These are phyloP conservation scores for Thermophis baileyi DNA, from an alignment of 2,113 vertebrate genomes.

Conservation along the genomic window DNA sequence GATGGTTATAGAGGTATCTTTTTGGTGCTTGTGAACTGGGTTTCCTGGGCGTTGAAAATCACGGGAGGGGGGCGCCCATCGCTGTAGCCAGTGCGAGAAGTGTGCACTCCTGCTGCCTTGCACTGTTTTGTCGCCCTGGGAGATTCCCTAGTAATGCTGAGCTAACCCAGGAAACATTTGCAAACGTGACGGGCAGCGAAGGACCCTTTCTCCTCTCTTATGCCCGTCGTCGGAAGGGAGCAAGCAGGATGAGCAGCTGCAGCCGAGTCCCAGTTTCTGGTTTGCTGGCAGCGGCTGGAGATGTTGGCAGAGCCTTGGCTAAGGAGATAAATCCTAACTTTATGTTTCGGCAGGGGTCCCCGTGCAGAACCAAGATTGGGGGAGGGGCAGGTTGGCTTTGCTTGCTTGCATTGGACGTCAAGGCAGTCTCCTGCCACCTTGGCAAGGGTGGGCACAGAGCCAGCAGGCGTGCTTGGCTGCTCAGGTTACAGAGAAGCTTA, in stretches of 20 bases:
- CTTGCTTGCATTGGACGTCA: neutral
- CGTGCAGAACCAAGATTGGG: neutral
- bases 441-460: neutral
- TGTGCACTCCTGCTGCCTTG: neutral
- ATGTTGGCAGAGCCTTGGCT: neutral
- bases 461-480: neutral
- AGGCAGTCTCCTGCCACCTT: neutral
- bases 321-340: neutral
- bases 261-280: neutral
- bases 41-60: neutral
- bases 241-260: neutral
- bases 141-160: neutral
- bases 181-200: neutral
- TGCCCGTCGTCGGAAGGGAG: neutral
- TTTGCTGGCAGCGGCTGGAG: neutral
- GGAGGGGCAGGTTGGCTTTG: neutral
- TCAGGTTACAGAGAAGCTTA: neutral
- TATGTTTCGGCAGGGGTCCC: neutral
- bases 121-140: neutral
- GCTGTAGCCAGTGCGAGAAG: neutral
- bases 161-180: neutral
- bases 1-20: too few relatives aligned
- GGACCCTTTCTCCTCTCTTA: neutral
- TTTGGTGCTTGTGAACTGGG: neutral
- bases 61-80: neutral